These are phyloP conservation scores for Crotalus tigris DNA, from an alignment of 2,113 vertebrate genomes.

Conservation along the genomic window DNA sequence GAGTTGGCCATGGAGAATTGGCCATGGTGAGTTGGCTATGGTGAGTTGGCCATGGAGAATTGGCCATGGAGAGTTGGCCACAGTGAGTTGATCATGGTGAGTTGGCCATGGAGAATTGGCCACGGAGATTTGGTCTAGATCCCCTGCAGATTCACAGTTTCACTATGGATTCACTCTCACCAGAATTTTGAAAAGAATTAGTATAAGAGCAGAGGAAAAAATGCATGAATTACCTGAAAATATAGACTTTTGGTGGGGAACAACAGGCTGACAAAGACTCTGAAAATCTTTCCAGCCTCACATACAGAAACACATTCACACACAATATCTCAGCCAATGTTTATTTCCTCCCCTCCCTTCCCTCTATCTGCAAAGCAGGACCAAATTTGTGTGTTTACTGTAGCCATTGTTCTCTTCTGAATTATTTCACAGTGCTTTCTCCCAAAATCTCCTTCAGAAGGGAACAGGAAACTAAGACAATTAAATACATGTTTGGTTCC, in stretches of 20 bases:
- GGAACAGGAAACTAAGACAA: background rate
- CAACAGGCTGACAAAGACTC: background rate
- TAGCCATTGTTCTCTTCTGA: background rate
- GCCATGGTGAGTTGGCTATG: too few species aligned
- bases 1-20: too few species aligned
- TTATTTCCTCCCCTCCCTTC: background rate
- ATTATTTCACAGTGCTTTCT: background rate
- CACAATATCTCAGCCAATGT: background rate
- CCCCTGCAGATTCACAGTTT: too few species aligned
- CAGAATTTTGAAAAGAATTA: background rate
- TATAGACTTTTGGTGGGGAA: background rate
- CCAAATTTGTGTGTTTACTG: background rate
- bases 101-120: too few species aligned
- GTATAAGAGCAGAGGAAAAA: background rate
- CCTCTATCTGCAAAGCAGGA: background rate
- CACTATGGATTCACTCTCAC: too few species aligned
- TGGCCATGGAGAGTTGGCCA: too few species aligned
- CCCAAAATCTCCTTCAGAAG: background rate
- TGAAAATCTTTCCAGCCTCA: background rate
- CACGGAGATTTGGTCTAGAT: too few species aligned
- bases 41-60: too few species aligned
- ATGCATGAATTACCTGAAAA: background rate
- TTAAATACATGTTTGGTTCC: background rate
- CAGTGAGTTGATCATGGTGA: too few species aligned
- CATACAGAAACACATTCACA: background rate